phyloP scores from a whole-genome alignment of 2,113 vertebrate genomes.

The Fulmarus glacialis region DNA sequence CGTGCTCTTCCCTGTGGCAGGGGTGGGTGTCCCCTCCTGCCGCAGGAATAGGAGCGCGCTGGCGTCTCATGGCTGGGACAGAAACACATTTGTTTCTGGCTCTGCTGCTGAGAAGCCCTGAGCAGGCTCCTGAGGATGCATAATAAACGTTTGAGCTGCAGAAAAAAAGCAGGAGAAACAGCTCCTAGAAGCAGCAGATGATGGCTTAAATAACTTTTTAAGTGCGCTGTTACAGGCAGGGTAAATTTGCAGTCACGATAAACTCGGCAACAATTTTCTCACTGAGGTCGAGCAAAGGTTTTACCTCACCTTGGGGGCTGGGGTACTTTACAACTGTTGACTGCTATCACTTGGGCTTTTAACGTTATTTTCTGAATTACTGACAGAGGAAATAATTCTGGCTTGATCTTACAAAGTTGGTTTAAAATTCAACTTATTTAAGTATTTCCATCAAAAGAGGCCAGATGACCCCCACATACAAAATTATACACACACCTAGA shows the following conservation, averaged over 20 bases:
- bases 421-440: not conserved
- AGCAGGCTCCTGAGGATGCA: not conserved
- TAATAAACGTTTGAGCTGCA: not conserved
- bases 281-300: not conserved
- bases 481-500: not conserved
- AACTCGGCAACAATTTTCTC: not conserved
- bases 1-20: not conserved
- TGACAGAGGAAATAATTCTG: not conserved
- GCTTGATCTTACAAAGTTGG: not conserved
- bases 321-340: not conserved
- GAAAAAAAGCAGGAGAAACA: not conserved
- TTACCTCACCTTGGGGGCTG: not conserved
- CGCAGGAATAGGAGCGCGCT: fast-evolving
- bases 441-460: not conserved
- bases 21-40: not conserved
- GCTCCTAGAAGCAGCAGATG: not conserved
- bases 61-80: not conserved
- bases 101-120: not conserved
- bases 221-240: not conserved
- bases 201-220: not conserved
- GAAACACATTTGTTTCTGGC: not conserved
- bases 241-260: not conserved
- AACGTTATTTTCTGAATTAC: not conserved
- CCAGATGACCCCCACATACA: not conserved
- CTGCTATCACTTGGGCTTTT: not conserved